Conservation (phyloP, 2,888 invertebrate species). For the Macaria liturata region DNA sequence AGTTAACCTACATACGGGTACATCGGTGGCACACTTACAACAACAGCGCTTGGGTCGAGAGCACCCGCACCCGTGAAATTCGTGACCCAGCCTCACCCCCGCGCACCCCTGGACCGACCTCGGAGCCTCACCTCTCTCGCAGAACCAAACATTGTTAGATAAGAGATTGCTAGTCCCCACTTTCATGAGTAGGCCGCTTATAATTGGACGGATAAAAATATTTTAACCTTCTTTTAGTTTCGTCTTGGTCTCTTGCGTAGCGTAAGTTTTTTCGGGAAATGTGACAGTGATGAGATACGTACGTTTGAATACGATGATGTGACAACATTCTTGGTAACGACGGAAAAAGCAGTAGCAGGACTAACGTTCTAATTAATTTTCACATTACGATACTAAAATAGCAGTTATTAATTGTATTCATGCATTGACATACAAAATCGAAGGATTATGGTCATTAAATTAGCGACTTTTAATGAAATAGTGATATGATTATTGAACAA, state of each 20-base stretch:
- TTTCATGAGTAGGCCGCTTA: constrained; percentile 37
- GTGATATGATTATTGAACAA: too few relatives aligned
- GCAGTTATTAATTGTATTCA: too few relatives aligned
- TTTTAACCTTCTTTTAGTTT: constrained; percentile 22
- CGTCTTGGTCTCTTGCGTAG: neutral
- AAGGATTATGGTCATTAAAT: too few relatives aligned
- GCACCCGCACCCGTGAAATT: constrained; percentile 72
- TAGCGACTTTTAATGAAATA: too few relatives aligned
- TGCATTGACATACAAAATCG: too few relatives aligned
- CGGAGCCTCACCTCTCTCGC: constrained; percentile 45
- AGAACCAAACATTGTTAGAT: constrained; percentile 55
- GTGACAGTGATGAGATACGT: too few relatives aligned
- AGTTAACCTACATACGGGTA: constrained; percentile 73
- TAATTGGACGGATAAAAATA: constrained; percentile 27
- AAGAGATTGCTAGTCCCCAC: constrained; percentile 49
- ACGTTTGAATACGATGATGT: too few relatives aligned
- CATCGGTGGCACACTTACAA: constrained; percentile 70
- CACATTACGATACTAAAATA: too few relatives aligned
- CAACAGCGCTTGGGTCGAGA: constrained; percentile 71
- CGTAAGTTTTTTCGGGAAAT: neutral
- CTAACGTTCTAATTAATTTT: too few relatives aligned
- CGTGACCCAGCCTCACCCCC: constrained; percentile 61
- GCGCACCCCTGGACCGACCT: constrained; percentile 49
- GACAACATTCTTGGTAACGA: too few relatives aligned
- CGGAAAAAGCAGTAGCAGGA: too few relatives aligned